These are phyloP conservation scores for Petromus typicus DNA, from an alignment of 2,113 vertebrate genomes.

Conservation along the genomic window DNA sequence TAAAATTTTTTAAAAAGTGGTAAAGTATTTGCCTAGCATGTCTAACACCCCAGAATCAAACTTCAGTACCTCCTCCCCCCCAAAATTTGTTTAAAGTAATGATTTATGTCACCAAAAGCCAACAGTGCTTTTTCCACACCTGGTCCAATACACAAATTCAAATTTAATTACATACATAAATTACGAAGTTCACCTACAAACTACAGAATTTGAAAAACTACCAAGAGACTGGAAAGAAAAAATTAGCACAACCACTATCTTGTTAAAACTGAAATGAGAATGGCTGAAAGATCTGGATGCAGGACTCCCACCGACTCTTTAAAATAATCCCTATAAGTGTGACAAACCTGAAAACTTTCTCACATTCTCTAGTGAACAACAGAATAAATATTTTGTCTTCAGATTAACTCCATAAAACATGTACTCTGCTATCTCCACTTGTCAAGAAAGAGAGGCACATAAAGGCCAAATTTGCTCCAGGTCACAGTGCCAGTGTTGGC, in stretches of 20 bases:
- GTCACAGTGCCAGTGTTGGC: not conserved
- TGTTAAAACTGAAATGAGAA: conserved; percentile 36
- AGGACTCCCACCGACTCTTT: not conserved
- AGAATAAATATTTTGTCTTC: conserved; percentile 1
- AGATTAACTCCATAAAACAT: conserved; percentile 39
- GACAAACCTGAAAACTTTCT: conserved; percentile 37
- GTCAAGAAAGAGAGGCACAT: conserved; percentile 22
- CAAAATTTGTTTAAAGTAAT: not conserved
- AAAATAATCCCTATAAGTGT: conserved; percentile 16
- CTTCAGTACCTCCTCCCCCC: not conserved
- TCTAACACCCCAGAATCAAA: not conserved
- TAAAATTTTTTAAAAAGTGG: not conserved
- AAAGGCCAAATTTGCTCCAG: not conserved
- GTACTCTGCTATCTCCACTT: not conserved
- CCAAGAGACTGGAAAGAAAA: not conserved
- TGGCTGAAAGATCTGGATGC: not conserved
- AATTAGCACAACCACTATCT: conserved; percentile 27
- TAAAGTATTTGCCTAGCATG: not conserved
- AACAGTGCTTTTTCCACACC: conserved; percentile 7
- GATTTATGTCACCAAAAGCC: conserved; percentile 44
- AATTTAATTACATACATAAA: conserved; percentile 48
- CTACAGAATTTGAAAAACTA: conserved; percentile 38
- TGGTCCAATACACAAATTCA: conserved; percentile 49
- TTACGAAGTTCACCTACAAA: conserved; percentile 24
- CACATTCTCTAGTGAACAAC: not conserved